Evolutionary conservation across 2,888 invertebrate genomes (phyloP).

Genomic region (Axea sp.): DNA sequence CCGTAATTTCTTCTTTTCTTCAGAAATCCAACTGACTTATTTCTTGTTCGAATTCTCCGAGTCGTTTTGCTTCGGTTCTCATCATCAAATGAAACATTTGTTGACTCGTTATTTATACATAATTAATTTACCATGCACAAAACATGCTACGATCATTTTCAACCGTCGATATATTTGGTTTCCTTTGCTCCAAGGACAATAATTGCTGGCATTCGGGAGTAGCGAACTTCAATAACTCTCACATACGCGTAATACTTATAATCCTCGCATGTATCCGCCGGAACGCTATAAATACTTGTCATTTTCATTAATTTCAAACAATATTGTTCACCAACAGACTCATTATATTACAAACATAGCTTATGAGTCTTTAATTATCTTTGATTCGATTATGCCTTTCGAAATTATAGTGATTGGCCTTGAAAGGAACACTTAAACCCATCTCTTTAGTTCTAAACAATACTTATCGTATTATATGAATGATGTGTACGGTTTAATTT

Average conservation of each 20-base stretch:
- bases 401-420: constrained; percentile 59
- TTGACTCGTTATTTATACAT: no score
- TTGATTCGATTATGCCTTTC: constrained; percentile 57
- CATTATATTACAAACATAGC: constrained; percentile 59
- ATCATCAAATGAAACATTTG: no score
- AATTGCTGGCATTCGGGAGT: constrained; percentile 65
- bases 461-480: constrained; percentile 57
- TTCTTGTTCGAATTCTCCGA: no score
- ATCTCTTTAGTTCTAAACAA: constrained; percentile 48
- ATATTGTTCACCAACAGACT: constrained; percentile 63
- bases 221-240: constrained; percentile 77
- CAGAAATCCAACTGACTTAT: not conserved
- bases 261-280: constrained; percentile 74
- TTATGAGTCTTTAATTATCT: constrained; percentile 57
- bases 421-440: constrained; percentile 56
- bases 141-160: no score
- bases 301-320: constrained; percentile 63
- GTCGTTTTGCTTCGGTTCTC: no score
- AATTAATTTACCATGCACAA: no score
- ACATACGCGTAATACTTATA: constrained; percentile 72
- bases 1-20: constrained; percentile 1
- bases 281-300: constrained; percentile 71
- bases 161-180: no score
- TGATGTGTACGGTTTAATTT: constrained; percentile 45
- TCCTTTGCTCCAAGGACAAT: constrained; percentile 20